These are phyloP conservation scores for Patella depressa DNA, from an alignment of 2,888 invertebrate species.

Conservation along the genomic window DNA sequence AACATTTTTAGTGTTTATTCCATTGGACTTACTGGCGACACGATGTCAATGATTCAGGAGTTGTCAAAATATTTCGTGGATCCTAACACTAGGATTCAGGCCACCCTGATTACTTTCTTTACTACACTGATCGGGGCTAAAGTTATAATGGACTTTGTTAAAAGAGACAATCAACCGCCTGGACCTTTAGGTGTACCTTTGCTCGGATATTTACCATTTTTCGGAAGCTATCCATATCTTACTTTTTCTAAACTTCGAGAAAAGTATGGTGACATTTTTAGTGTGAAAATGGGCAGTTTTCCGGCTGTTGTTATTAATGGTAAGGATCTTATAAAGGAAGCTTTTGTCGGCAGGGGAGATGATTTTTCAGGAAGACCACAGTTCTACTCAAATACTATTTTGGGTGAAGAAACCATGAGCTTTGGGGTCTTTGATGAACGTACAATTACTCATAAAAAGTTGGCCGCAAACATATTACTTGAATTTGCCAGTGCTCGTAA, in stretches of 20 bases:
- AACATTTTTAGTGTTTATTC: no score
- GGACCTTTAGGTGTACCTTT: conserved; percentile 44
- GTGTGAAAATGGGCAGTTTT: conserved; percentile 41
- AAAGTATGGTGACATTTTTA: conserved; percentile 41
- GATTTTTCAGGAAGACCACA: conserved; percentile 38
- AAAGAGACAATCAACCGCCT: conserved; percentile 16
- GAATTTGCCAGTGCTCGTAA: conserved; percentile 30
- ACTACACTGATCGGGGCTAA: not conserved
- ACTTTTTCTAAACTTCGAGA: conserved; percentile 36
- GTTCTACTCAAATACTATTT: conserved; percentile 27
- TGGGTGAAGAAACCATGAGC: conserved; percentile 23
- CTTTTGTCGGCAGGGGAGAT: conserved; percentile 24
- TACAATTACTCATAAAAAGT: conserved; percentile 40
- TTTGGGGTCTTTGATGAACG: conserved; percentile 27
- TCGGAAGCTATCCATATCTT: conserved; percentile 34
- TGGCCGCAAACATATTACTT: conserved; percentile 37
- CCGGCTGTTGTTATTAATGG: conserved; percentile 43
- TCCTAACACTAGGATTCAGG: not conserved
- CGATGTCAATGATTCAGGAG: not conserved
- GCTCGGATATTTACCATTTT: conserved; percentile 42
- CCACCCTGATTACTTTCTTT: not conserved
- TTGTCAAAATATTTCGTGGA: not conserved
- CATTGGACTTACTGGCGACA: no score
- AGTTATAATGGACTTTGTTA: not conserved
- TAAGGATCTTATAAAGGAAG: conserved; percentile 28